Conservation (phyloP, 2,113 vertebrate genomes). For the Camelus bactrianus region DNA sequence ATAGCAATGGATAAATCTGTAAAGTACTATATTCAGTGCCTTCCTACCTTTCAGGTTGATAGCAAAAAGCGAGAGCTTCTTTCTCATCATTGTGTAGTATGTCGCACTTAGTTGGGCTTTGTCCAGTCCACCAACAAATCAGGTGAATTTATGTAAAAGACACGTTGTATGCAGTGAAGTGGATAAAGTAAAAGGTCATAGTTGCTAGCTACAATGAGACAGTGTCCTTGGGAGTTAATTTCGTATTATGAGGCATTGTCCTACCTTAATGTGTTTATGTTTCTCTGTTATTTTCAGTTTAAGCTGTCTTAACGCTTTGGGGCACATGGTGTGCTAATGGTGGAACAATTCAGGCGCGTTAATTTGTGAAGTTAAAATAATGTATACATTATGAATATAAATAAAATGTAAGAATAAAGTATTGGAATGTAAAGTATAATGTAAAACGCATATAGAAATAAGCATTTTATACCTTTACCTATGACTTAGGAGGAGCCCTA, state of each 20-base stretch:
- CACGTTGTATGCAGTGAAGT: neutral
- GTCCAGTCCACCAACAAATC: neutral
- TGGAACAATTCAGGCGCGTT: neutral
- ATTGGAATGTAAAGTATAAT: neutral
- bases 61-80: neutral
- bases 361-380: conserved; percentile 24
- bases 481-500: neutral
- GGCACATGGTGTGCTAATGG: neutral
- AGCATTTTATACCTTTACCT: neutral
- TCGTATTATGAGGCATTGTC: neutral
- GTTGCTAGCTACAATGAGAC: neutral
- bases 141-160: conserved; percentile 43
- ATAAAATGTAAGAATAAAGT: neutral
- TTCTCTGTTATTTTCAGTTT: conserved; percentile 29
- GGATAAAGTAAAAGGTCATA: conserved; percentile 37
- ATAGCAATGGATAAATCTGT: neutral
- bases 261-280: conserved; percentile 49
- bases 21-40: neutral
- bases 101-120: conserved; percentile 33
- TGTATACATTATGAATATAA: conserved; percentile 5
- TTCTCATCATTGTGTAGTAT: conserved; percentile 38
- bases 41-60: neutral
- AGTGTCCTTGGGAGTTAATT: neutral
- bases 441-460: neutral
- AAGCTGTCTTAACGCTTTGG: neutral